Evolutionary conservation across 2,797 vertebrate species (phyloP).

Genomic region (Muscicapa striata): DNA sequence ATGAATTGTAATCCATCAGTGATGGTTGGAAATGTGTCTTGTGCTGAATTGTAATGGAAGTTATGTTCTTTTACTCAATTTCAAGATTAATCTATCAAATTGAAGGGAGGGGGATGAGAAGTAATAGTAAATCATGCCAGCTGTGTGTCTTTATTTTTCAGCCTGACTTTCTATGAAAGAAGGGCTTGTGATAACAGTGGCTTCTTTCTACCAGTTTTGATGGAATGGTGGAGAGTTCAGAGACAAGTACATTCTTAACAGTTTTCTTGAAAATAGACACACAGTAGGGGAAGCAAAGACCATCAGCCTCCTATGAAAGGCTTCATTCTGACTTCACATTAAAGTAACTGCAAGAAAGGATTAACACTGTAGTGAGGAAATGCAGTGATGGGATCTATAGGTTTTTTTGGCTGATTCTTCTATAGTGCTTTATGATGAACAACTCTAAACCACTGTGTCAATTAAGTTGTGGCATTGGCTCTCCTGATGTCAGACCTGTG

Average conservation of each 20-base stretch:
- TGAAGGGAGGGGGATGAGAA: not conserved
- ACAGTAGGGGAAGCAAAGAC: not conserved
- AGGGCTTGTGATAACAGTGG: not conserved
- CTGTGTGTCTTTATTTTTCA: slow-evolving; percentile 20
- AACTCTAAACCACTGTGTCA: not conserved
- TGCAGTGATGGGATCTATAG: not conserved
- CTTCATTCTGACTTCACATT: not conserved
- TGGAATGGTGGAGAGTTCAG: not conserved
- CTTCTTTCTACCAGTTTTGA: slow-evolving; percentile 1
- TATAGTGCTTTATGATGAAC: not conserved
- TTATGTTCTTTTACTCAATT: slow-evolving; percentile 13
- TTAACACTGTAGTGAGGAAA: not conserved
- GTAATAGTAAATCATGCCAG: slow-evolving; percentile 3
- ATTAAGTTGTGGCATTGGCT: not conserved
- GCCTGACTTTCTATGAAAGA: not conserved
- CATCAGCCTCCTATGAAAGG: rapidly evolving
- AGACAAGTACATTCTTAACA: not conserved
- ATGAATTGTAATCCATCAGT: not conserved
- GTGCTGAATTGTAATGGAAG: not conserved
- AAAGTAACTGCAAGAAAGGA: not conserved
- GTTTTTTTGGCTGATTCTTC: not conserved
- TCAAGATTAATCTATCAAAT: slow-evolving; percentile 49
- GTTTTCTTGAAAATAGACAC: not conserved
- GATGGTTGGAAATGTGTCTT: not conserved
- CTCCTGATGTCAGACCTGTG: not conserved